Conservation (phyloP, 2,113 vertebrate genomes). For the Perca flavescens region DNA sequence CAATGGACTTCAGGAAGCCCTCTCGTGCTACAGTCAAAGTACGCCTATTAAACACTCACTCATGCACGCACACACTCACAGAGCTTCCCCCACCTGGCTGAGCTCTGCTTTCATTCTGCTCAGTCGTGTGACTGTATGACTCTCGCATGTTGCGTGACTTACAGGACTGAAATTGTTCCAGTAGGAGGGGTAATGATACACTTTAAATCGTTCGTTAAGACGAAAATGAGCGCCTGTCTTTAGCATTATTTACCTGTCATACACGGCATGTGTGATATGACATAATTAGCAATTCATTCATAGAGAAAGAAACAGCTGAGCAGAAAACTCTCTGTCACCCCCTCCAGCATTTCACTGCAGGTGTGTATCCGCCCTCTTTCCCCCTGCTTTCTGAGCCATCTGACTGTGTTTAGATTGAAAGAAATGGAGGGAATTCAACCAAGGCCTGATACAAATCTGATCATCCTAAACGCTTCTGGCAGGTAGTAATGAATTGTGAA, state of each 20-base stretch:
- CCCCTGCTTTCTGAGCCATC: slow-evolving; percentile 11
- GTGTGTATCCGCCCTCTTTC: slow-evolving; percentile 32
- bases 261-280: background rate
- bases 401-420: slow-evolving; percentile 3
- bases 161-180: slow-evolving; percentile 24
- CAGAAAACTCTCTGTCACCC: slow-evolving; percentile 8
- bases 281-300: slow-evolving; percentile 18
- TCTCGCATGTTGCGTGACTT: slow-evolving; percentile 54
- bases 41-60: slow-evolving; percentile 65
- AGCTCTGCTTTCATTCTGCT: slow-evolving; percentile 33
- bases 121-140: slow-evolving; percentile 25
- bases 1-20: slow-evolving; percentile 69
- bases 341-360: slow-evolving; percentile 36
- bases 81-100: slow-evolving; percentile 39
- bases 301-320: background rate
- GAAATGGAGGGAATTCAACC: slow-evolving; percentile 21
- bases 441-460: slow-evolving; percentile 25
- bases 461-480: background rate
- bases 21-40: slow-evolving; percentile 68
- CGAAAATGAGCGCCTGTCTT: background rate
- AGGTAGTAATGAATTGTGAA: background rate
- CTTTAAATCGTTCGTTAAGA: background rate
- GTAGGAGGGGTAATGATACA: background rate
- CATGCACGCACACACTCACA: slow-evolving; percentile 40
- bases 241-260: background rate